Evolutionary conservation across 2,888 invertebrate species (phyloP), one percentile per base, ranked within the genome.

Genomic region (Lasiommata megera): DNA sequence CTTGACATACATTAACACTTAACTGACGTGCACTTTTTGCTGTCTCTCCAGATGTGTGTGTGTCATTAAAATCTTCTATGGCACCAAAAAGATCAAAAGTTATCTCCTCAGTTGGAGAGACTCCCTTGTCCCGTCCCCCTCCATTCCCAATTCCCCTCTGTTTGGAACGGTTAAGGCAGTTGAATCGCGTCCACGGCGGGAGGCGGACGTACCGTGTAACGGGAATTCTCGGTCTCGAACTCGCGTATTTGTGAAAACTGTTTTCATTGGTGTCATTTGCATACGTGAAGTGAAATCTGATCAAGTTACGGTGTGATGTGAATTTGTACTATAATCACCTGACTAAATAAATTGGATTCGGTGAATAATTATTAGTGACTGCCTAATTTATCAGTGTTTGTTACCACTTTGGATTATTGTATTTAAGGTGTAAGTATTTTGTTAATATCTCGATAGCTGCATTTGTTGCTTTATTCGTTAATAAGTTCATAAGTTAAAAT

Each of bases 1-100:
- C 85, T 87, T 84, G 85, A 88, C 88, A 88, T 84, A 88, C 84
- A 88, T 90, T 89, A 88, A 89, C 89, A 89, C 89, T 88, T 87
- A 87, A 44, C 51, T 56, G 56, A 73, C 71, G 80, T 76, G 80
- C 76, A 82, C 81, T 88, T 89, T 89, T 89, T 90, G 36, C 28
- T 70, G 73, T 76, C 79, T 78, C 74, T 81, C 84, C 89, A 88
- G 87, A 87, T 89, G 88, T 82, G 85, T 77, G 81, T 82, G 83
- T 84, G 82, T 88, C 89, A 89, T 90, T 89, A 88, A 88, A 89
- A 88, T 87, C 86, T 82, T 80, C 85, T 84, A 79, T 79, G 75
- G 78, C 76, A 82, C 84, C 83, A 86, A 88, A 89, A 88, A 89
- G 89, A 88, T 90, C 88, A 88, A 88, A 89, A 89, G 88, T 89